Evolutionary conservation across 2,113 vertebrate genomes (phyloP).

Genomic region (Mionectes macconnelli): DNA sequence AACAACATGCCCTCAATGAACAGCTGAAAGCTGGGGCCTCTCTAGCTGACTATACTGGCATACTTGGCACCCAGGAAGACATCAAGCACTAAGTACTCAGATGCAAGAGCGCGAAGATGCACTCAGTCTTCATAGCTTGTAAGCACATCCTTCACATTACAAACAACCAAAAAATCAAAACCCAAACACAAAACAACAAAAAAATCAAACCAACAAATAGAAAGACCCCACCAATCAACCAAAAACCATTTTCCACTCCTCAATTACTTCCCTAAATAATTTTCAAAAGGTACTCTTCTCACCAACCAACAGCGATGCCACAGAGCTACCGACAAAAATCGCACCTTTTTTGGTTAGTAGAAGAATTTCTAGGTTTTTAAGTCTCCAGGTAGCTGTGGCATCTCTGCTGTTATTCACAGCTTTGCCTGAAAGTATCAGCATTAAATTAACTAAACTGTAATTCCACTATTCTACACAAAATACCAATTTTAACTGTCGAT

Average conservation of each 20-base stretch:
- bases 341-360: not conserved
- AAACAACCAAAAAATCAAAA: not conserved
- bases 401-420: not conserved
- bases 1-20: not conserved
- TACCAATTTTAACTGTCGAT: not conserved
- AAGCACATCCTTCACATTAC: not conserved
- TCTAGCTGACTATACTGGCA: not conserved
- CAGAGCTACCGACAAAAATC: not conserved
- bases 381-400: not conserved
- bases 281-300: not conserved
- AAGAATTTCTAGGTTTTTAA: not conserved
- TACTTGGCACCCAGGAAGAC: not conserved
- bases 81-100: not conserved
- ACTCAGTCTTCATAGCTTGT: not conserved
- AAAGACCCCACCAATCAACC: not conserved
- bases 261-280: not conserved
- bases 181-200: not conserved
- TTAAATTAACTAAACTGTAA: not conserved
- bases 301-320: not conserved
- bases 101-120: not conserved
- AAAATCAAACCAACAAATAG: not conserved
- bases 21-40: not conserved
- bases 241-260: not conserved
- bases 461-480: not conserved
- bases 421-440: not conserved